Percentiles rank a stretch among this genome's conserved stretches.
These are phyloP conservation scores for Nasua narica DNA, from an alignment of 2,797 vertebrate species.

Conservation along the genomic window DNA sequence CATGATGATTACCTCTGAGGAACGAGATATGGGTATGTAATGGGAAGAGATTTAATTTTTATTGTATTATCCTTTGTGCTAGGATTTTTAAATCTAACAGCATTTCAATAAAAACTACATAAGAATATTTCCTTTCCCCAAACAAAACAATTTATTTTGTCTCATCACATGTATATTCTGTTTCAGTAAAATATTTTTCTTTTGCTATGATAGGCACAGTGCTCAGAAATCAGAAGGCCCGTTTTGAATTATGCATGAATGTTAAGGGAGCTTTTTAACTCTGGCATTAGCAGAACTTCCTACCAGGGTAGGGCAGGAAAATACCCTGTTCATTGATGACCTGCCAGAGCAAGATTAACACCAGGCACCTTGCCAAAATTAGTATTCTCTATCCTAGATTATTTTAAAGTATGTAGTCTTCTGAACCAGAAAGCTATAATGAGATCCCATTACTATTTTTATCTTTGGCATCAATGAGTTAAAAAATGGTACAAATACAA, in stretches of 20 bases:
- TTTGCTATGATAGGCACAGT: not conserved
- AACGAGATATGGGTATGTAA: not conserved
- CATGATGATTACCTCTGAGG: not conserved
- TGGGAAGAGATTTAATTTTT: not conserved
- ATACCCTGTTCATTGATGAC: not conserved
- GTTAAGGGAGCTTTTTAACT: not conserved
- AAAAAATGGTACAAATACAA: not conserved
- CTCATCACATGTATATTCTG: not conserved
- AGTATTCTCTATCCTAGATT: not conserved
- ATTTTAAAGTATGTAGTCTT: not conserved
- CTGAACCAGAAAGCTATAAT: not conserved
- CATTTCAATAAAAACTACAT: not conserved
- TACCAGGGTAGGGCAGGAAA: not conserved
- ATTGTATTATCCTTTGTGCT: not conserved
- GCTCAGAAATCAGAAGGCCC: not conserved
- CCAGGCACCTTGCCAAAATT: not conserved
- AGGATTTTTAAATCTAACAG: not conserved
- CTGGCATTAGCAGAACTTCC: not conserved
- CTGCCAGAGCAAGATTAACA: slow-evolving; percentile 31
- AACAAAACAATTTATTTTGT: not conserved
- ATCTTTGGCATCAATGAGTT: slow-evolving; percentile 2
- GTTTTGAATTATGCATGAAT: slow-evolving; percentile 19
- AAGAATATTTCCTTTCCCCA: not conserved
- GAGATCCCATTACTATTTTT: not conserved
- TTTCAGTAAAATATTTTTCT: not conserved